These are phyloP conservation scores for Scomberomorus guttatus DNA, from an alignment of 2,797 vertebrate genomes.

Conservation along the genomic window DNA sequence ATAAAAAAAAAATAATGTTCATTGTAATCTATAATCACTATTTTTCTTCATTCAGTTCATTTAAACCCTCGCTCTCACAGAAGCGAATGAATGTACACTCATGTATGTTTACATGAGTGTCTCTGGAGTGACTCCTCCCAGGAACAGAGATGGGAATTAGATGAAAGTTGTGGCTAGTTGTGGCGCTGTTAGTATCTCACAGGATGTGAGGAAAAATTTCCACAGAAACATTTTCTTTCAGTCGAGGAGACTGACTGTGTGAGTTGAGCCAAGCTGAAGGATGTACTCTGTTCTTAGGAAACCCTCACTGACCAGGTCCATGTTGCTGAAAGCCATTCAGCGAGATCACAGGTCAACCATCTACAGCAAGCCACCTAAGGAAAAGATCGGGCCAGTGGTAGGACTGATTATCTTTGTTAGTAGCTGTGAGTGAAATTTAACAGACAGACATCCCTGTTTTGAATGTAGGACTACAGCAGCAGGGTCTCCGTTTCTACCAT, in stretches of 20 bases:
- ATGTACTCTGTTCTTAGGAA: slow-evolving; percentile 76
- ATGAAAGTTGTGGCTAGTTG: slow-evolving; percentile 59
- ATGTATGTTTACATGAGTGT: slow-evolving; percentile 64
- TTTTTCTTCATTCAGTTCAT: slow-evolving; percentile 7
- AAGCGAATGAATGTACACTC: neutral
- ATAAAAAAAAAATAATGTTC: no score
- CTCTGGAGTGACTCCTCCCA: slow-evolving; percentile 78
- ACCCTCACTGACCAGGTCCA: slow-evolving; percentile 39
- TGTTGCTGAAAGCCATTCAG: slow-evolving; percentile 53
- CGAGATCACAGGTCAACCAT: slow-evolving; percentile 72
- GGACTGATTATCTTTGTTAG: slow-evolving; percentile 59
- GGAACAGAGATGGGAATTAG: slow-evolving; percentile 66
- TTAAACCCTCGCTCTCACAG: neutral
- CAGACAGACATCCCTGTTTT: neutral
- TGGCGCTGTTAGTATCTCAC: slow-evolving; percentile 66
- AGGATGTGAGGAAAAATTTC: slow-evolving; percentile 68
- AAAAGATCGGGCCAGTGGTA: slow-evolving; percentile 86
- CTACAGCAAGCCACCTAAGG: slow-evolving; percentile 84
- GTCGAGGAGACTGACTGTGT: slow-evolving; percentile 21
- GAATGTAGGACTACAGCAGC: neutral
- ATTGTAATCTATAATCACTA: no score
- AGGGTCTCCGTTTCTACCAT: neutral
- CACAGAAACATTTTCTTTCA: slow-evolving; percentile 47
- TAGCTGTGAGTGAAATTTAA: slow-evolving; percentile 19
- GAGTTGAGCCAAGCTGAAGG: slow-evolving; percentile 34